These are phyloP conservation scores for Lycocerus yunnanus DNA, from an alignment of 2,888 invertebrate species.

Conservation along the genomic window DNA sequence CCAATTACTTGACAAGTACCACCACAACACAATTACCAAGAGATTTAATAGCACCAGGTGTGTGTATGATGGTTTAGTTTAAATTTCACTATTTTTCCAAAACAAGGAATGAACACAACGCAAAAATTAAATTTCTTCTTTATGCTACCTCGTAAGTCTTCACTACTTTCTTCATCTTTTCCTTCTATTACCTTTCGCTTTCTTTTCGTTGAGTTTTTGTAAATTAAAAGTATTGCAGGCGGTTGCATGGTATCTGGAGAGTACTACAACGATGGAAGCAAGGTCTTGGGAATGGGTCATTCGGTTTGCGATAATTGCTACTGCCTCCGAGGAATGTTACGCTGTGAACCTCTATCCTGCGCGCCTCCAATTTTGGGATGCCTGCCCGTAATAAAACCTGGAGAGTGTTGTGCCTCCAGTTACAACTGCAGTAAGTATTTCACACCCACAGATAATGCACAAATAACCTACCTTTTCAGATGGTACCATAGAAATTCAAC, in stretches of 20 bases:
- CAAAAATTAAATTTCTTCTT: background rate
- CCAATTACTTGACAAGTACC: conserved; percentile 40
- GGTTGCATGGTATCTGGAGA: conserved; percentile 69
- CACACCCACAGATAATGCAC: no score
- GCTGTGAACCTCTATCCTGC: conserved; percentile 77
- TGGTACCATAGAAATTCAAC: conserved; percentile 60
- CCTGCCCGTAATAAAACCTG: conserved; percentile 72
- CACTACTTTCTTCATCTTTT: background rate
- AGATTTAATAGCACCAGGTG: background rate
- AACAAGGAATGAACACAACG: background rate
- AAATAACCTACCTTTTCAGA: no score
- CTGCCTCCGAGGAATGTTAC: conserved; percentile 73
- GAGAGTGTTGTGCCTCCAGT: conserved; percentile 84
- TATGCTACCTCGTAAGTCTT: background rate
- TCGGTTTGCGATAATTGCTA: conserved; percentile 79
- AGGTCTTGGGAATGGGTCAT: conserved; percentile 63
- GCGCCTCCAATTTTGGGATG: conserved; percentile 78
- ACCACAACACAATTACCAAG: conserved; percentile 24
- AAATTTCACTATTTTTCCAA: background rate
- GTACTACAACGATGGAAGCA: conserved; percentile 72
- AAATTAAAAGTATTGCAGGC: conserved; percentile 33
- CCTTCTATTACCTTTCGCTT: background rate
- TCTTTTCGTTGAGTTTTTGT: background rate
- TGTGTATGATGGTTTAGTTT: background rate
- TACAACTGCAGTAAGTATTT: conserved; percentile 81